These are phyloP conservation scores for Microplitis demolitor DNA, from an alignment of 1,140 invertebrate species.

Conservation along the genomic window DNA sequence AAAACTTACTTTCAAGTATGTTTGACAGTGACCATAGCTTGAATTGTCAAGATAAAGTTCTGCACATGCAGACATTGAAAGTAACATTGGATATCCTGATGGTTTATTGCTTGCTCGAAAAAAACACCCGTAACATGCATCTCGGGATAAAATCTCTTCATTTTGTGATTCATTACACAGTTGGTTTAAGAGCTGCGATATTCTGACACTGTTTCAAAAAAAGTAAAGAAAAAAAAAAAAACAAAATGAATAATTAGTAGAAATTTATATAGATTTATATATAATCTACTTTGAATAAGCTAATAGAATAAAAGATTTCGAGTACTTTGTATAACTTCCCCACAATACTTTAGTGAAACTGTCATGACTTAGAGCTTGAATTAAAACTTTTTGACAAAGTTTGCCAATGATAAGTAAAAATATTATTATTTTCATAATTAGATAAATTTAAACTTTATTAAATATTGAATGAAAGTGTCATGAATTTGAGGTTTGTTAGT, in stretches of 20 bases:
- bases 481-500: background rate
- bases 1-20: constrained; percentile 41
- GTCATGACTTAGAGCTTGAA: constrained; percentile 33
- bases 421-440: background rate
- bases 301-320: background rate
- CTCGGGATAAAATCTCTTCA: constrained; percentile 30
- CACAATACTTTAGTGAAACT: constrained; percentile 30
- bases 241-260: background rate
- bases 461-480: constrained; percentile 1
- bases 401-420: background rate
- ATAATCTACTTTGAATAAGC: background rate
- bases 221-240: background rate
- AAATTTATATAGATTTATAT: too few relatives aligned
- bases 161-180: constrained; percentile 48
- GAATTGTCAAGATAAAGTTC: constrained; percentile 44
- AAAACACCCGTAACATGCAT: constrained; percentile 54
- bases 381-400: constrained; percentile 5
- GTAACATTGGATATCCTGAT: constrained; percentile 41
- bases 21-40: constrained; percentile 45
- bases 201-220: constrained; percentile 39
- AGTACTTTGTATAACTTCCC: background rate
- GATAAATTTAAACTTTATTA: background rate
- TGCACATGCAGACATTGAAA: constrained; percentile 43
- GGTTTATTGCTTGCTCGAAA: constrained; percentile 41
- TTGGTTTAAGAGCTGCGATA: constrained; percentile 47